phyloP scores from a whole-genome alignment of 2,888 invertebrate species.

The Steromphala cineraria region DNA sequence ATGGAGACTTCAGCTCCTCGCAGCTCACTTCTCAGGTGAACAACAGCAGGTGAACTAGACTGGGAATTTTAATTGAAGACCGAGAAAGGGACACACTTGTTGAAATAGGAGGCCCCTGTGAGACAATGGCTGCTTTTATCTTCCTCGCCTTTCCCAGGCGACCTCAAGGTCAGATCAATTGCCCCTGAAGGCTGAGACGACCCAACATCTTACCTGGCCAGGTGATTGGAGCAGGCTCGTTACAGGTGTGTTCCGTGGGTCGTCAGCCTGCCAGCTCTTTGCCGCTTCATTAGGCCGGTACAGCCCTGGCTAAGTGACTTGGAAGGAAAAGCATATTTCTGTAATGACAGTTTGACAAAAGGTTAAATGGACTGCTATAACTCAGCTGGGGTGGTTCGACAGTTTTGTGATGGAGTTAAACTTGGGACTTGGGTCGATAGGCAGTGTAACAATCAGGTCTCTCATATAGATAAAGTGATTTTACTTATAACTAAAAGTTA shows the following conservation, averaged over 20 bases:
- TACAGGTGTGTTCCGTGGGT: not conserved
- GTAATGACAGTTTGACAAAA: not conserved
- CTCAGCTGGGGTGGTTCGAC: too few relatives aligned
- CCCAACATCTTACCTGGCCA: not conserved
- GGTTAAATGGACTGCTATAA: not conserved
- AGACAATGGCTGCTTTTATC: not conserved
- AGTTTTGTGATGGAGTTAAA: too few relatives aligned
- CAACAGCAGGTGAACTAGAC: not conserved
- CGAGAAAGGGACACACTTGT: not conserved
- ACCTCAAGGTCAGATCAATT: not conserved
- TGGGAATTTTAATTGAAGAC: slow-evolving; percentile 12
- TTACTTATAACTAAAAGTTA: too few relatives aligned
- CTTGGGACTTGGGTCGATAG: too few relatives aligned
- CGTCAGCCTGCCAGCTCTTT: not conserved
- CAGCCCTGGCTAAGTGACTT: not conserved
- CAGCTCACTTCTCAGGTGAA: slow-evolving; percentile 7
- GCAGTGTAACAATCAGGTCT: too few relatives aligned
- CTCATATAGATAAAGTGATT: too few relatives aligned
- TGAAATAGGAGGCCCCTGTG: not conserved
- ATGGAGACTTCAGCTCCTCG: not conserved
- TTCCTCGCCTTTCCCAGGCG: not conserved
- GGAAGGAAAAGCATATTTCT: slow-evolving; percentile 1
- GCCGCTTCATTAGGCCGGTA: not conserved
- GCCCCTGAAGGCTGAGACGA: not conserved
- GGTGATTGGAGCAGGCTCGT: not conserved